Conservation (phyloP, 2,888 invertebrate species). For the Drosophila flavopinicola region DNA sequence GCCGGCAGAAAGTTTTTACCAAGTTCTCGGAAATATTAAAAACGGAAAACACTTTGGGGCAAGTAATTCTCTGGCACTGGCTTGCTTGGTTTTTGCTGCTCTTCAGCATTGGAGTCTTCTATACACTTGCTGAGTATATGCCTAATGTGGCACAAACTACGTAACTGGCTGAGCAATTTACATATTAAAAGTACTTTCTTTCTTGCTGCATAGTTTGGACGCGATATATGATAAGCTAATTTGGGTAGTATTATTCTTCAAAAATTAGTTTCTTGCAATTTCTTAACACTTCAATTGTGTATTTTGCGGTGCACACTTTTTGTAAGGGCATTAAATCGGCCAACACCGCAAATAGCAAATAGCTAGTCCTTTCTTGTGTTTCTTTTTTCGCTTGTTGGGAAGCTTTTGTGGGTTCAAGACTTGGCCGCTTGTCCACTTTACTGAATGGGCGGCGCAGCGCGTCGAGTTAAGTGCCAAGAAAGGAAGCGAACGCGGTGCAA, state of each 20-base stretch:
- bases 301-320: neutral
- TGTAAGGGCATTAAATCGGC: constrained; percentile 10
- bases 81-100: constrained; percentile 26
- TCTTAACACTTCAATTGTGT: too few relatives aligned
- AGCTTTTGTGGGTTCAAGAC: constrained; percentile 60
- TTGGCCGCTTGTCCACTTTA: constrained; percentile 53
- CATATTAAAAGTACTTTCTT: too few relatives aligned
- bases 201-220: too few relatives aligned
- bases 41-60: constrained; percentile 77
- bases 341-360: too few relatives aligned
- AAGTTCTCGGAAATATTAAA: constrained; percentile 75
- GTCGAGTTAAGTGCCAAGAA: constrained; percentile 64
- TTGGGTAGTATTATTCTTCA: too few relatives aligned
- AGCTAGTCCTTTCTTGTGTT: constrained; percentile 2
- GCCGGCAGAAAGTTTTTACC: constrained; percentile 58
- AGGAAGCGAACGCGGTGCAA: constrained; percentile 70
- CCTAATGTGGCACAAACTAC: constrained; percentile 2
- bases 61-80: constrained; percentile 69
- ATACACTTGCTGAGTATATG: neutral
- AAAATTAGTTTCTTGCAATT: too few relatives aligned
- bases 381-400: constrained; percentile 59
- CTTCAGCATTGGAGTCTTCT: constrained; percentile 18
- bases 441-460: constrained; percentile 40
- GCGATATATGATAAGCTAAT: too few relatives aligned
- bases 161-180: neutral